Conservation (phyloP, 2,888 invertebrate genomes). For the Atethmia centrago region DNA sequence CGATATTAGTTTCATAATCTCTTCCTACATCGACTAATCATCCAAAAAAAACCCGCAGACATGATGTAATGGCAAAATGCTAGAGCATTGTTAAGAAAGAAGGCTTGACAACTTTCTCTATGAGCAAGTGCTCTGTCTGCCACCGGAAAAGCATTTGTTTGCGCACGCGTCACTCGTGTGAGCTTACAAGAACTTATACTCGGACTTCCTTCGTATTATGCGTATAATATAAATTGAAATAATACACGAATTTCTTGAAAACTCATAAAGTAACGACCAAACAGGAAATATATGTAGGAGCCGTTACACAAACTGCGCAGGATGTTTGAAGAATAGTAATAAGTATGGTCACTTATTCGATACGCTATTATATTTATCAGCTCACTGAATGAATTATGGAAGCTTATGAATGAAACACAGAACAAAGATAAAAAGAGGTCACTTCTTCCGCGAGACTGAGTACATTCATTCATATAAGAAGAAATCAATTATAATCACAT, state of each 20-base stretch:
- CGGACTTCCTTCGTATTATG: constrained; percentile 64
- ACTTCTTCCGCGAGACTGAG: constrained; percentile 73
- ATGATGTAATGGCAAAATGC: constrained; percentile 66
- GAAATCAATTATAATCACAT: constrained; percentile 79
- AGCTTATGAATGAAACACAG: constrained; percentile 63
- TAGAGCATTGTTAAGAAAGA: constrained; percentile 69
- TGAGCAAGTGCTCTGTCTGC: constrained; percentile 56
- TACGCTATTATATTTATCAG: constrained; percentile 55
- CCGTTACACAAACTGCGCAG: constrained; percentile 45
- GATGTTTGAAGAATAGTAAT: constrained; percentile 47
- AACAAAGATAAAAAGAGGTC: constrained; percentile 71
- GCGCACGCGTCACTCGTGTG: constrained; percentile 64
- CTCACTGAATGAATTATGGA: constrained; percentile 47
- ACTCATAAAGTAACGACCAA: constrained; percentile 40
- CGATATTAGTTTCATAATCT: constrained; percentile 62
- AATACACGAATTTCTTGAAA: constrained; percentile 51
- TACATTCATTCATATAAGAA: constrained; percentile 76
- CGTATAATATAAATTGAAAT: constrained; percentile 48
- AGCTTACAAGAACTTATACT: constrained; percentile 68
- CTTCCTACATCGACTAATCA: constrained; percentile 64
- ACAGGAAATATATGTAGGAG: constrained; percentile 1
- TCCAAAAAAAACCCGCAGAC: constrained; percentile 63
- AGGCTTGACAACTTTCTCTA: constrained; percentile 73
- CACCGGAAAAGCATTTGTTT: constrained; percentile 70
- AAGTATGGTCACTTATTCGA: constrained; percentile 28